Conservation (phyloP, 2,888 invertebrate genomes). For the Agriopis marginaria region DNA sequence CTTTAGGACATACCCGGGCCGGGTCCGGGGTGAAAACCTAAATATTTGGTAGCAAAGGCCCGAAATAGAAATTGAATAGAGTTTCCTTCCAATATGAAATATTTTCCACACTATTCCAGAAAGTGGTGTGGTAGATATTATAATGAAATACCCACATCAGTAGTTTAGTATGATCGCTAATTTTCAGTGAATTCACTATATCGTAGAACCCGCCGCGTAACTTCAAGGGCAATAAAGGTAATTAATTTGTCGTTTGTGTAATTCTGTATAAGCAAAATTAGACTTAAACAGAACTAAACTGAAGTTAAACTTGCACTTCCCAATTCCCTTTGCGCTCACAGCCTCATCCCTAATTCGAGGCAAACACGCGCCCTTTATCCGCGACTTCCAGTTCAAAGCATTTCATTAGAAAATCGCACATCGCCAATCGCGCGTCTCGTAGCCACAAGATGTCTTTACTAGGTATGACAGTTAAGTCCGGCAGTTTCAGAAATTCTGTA, state of each 20-base stretch:
- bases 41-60: background rate
- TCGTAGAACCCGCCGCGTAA: background rate
- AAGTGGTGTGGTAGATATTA: background rate
- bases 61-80: background rate
- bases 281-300: background rate
- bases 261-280: background rate
- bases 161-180: background rate
- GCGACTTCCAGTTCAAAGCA: conserved; percentile 14
- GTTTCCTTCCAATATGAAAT: background rate
- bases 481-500: background rate
- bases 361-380: conserved; percentile 20
- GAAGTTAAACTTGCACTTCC: background rate
- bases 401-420: conserved; percentile 36
- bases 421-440: conserved; percentile 31
- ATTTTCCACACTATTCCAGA: background rate
- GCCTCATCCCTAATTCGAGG: conserved; percentile 5
- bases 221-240: background rate
- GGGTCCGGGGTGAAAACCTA: no score
- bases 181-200: conserved; percentile 3
- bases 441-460: conserved; percentile 20
- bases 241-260: background rate
- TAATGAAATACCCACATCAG: background rate
- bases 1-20: no score
- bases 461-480: conserved; percentile 11
- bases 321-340: background rate